Conservation (phyloP, 1,140 invertebrate species). For the Bombus waltoni region DNA sequence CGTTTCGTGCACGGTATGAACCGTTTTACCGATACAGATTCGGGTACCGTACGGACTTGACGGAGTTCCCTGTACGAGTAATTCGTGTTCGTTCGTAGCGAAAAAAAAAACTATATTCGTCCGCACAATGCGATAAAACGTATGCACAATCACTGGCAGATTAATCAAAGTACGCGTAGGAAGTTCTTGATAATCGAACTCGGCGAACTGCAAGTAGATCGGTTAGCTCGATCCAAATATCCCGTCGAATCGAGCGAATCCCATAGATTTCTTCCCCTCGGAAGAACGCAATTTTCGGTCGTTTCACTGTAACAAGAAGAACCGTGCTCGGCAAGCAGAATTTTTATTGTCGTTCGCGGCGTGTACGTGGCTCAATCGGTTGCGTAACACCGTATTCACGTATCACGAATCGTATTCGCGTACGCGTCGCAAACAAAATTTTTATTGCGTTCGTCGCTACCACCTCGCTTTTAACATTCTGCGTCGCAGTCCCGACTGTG, state of each 20-base stretch:
- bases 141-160: rapidly evolving
- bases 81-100: too few species aligned
- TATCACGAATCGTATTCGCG: neutral
- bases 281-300: neutral
- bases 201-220: neutral
- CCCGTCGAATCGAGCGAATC: rapidly evolving
- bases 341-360: constrained; percentile 5
- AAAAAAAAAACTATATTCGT: too few species aligned
- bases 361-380: constrained; percentile 2
- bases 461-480: neutral
- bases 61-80: too few species aligned
- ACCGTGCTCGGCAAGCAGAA: neutral
- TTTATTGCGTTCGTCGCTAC: constrained; percentile 18
- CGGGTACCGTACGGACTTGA: too few species aligned
- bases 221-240: neutral
- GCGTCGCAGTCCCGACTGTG: neutral
- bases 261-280: neutral
- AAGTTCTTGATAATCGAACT: neutral
- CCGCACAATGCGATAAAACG: too few species aligned
- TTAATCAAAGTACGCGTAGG: too few species aligned
- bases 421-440: constrained; percentile 31
- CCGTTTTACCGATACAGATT: too few species aligned
- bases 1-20: too few species aligned
- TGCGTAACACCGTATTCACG: constrained; percentile 16
- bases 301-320: neutral